These are phyloP conservation scores for Daboia siamensis DNA, from an alignment of 2,113 vertebrate species.

Conservation along the genomic window DNA sequence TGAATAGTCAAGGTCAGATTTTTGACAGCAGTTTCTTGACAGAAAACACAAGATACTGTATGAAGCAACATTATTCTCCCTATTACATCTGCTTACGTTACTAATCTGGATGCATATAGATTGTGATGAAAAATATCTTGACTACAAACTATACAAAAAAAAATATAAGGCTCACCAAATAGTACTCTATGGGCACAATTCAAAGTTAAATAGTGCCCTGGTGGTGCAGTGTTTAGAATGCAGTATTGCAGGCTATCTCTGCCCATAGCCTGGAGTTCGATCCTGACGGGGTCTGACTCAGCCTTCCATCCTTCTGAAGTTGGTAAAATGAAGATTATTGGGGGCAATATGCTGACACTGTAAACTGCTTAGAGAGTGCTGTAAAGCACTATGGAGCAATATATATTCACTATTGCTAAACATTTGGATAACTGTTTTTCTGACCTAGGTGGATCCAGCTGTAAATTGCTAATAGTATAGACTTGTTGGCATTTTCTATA, in stretches of 20 bases:
- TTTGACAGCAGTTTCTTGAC: slow-evolving; percentile 7
- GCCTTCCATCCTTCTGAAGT: too few species aligned
- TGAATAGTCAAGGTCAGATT: background rate
- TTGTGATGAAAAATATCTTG: background rate
- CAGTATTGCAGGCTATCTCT: too few species aligned
- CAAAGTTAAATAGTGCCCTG: background rate
- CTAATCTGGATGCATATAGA: background rate
- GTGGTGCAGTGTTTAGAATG: too few species aligned
- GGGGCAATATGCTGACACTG: too few species aligned
- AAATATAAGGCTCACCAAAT: background rate
- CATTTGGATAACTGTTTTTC: background rate
- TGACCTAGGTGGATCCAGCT: background rate
- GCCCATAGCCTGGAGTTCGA: too few species aligned
- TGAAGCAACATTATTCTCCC: background rate
- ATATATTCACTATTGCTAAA: too few species aligned
- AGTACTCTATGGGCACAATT: background rate
- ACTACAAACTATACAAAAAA: background rate
- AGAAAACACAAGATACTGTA: background rate
- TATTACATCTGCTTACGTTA: background rate
- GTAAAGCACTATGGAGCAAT: too few species aligned
- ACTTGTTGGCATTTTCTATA: background rate
- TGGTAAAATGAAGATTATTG: too few species aligned
- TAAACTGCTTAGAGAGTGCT: too few species aligned
- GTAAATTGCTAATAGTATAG: background rate
- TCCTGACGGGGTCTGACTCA: too few species aligned